Conservation (phyloP, 2,888 invertebrate species). For the Cotesia congregata region DNA sequence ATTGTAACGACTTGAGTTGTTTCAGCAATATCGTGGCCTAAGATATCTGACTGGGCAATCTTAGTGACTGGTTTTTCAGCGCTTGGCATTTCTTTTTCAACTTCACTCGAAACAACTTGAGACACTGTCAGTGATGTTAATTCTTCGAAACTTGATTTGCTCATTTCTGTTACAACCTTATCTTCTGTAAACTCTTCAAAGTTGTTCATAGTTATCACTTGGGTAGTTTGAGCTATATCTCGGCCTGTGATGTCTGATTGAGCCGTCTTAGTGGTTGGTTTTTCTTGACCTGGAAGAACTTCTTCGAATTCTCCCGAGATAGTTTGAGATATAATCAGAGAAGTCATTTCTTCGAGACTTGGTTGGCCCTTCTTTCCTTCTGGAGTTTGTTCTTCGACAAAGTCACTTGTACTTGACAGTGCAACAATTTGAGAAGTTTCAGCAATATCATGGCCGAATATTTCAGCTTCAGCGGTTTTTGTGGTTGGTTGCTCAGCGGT, state of each 20-base stretch:
- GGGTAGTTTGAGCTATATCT: constrained; percentile 64
- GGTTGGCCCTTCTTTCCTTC: constrained; percentile 47
- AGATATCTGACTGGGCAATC: constrained; percentile 61
- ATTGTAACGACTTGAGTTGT: constrained; percentile 45
- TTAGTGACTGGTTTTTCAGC: constrained; percentile 56
- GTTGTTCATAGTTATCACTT: constrained; percentile 53
- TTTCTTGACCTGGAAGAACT: constrained; percentile 42
- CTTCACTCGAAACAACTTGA: constrained; percentile 53
- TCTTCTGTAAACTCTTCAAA: constrained; percentile 56
- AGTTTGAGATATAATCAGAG: constrained; percentile 54
- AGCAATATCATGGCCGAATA: constrained; percentile 63
- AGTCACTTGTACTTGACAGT: constrained; percentile 51
- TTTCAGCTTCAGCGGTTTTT: constrained; percentile 51
- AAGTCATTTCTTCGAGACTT: constrained; percentile 47
- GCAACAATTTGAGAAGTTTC: constrained; percentile 62
- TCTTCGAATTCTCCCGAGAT: constrained; percentile 54
- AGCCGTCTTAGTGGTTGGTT: constrained; percentile 50
- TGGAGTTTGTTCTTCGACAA: constrained; percentile 43
- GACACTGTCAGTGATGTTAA: constrained; percentile 55
- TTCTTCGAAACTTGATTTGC: constrained; percentile 56
- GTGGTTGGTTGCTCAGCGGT: constrained; percentile 39
- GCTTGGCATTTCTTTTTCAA: constrained; percentile 49
- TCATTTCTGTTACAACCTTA: constrained; percentile 50
- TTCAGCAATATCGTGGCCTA: constrained; percentile 57
- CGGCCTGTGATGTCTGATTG: constrained; percentile 53